phyloP scores from a whole-genome alignment of 2,113 vertebrate genomes.

The Periophthalmodon schlosseri region DNA sequence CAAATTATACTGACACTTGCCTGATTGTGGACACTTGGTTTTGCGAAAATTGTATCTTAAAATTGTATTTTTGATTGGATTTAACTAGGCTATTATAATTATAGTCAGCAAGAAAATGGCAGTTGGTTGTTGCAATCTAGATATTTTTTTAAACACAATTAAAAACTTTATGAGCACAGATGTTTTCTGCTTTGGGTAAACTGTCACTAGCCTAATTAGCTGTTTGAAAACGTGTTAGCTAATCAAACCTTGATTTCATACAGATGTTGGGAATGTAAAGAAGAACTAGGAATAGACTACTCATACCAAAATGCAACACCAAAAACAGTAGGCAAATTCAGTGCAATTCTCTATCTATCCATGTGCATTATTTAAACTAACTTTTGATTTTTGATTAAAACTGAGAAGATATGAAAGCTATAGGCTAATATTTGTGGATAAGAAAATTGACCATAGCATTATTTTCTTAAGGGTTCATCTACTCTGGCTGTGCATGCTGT shows the following conservation, averaged over 20 bases:
- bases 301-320: slow-evolving; percentile 25
- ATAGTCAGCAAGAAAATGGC: neutral
- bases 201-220: neutral
- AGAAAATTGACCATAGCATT: slow-evolving; percentile 32
- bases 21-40: neutral
- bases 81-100: neutral
- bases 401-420: slow-evolving; percentile 30
- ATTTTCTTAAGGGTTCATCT: slow-evolving; percentile 38
- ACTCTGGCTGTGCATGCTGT: slow-evolving; percentile 64
- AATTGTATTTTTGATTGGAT: neutral
- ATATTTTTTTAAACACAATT: too few relatives aligned
- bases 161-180: too few relatives aligned
- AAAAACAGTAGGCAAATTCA: slow-evolving; percentile 45
- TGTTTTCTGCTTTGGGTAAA: too few relatives aligned
- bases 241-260: neutral
- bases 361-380: slow-evolving; percentile 17
- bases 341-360: slow-evolving; percentile 22
- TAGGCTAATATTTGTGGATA: slow-evolving; percentile 8
- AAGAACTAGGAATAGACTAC: slow-evolving; percentile 11
- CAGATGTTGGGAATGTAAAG: slow-evolving; percentile 2
- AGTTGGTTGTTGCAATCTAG: neutral
- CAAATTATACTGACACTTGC: neutral
- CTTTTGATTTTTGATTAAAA: slow-evolving; percentile 19
- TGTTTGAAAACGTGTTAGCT: neutral
- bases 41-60: neutral